A percentile compares a stretch with the other conserved stretches of the same genome.
Conservation (phyloP, 2,113 vertebrate species). For the Macrotus californicus region DNA sequence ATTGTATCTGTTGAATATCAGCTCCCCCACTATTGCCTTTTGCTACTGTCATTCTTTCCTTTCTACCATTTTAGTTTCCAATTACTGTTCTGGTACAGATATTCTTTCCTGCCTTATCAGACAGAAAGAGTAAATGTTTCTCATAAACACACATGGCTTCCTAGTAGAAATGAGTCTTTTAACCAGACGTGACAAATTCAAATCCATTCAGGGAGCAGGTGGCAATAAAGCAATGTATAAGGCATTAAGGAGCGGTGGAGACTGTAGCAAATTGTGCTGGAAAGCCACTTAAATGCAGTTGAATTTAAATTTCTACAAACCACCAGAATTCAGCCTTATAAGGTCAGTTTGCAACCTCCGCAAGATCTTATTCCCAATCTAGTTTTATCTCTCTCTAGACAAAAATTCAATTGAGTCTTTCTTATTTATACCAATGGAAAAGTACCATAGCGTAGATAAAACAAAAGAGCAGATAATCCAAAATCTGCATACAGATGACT, state of each 20-base stretch:
- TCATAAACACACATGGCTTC: neutral
- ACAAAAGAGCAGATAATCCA: conserved; percentile 19
- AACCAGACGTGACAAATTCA: neutral
- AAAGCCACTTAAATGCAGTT: neutral
- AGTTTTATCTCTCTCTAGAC: conserved; percentile 38
- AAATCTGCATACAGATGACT: conserved; percentile 11
- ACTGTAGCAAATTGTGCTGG: neutral
- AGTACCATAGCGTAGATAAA: neutral
- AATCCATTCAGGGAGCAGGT: neutral
- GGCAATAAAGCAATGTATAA: neutral
- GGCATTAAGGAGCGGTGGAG: neutral
- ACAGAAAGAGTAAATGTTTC: neutral
- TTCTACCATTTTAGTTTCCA: neutral
- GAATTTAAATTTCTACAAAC: conserved; percentile 22
- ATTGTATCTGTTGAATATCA: neutral
- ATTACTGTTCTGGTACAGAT: neutral
- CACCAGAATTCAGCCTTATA: neutral
- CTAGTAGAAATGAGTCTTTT: neutral
- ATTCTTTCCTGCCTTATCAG: neutral
- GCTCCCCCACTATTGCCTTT: neutral
- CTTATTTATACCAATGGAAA: conserved; percentile 17
- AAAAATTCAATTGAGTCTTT: conserved; percentile 3
- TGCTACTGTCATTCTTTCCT: neutral
- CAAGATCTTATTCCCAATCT: conserved; percentile 10
- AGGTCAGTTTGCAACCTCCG: neutral